Evolutionary conservation across 2,113 vertebrate genomes (phyloP).

Genomic region (Platichthys flesus): DNA sequence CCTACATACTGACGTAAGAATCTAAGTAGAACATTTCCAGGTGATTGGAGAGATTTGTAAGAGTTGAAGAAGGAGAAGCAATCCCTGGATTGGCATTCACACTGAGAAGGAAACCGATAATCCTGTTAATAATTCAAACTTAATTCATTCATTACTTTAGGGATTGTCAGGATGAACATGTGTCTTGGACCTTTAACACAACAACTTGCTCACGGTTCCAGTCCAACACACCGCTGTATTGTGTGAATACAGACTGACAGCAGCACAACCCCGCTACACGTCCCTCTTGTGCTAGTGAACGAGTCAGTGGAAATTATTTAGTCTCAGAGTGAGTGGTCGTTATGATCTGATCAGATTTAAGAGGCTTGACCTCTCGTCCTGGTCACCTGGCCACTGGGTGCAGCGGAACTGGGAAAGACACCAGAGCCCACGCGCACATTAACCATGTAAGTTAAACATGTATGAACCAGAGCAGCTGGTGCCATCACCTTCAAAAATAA

Average conservation of each 20-base stretch:
- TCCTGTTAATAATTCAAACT: no score
- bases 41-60: not conserved
- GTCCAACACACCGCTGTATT: not conserved
- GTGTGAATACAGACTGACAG: not conserved
- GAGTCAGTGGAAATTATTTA: no score
- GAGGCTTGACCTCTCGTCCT: conserved; percentile 18
- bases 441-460: no score
- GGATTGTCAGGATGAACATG: no score
- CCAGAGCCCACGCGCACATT: not conserved
- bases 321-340: no score
- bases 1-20: not conserved
- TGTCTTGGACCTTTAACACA: not conserved
- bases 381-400: not conserved
- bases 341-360: not conserved
- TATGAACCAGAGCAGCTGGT: not conserved
- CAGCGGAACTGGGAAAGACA: not conserved
- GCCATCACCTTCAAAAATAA: not conserved
- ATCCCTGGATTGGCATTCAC: no score
- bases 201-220: not conserved
- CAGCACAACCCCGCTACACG: not conserved
- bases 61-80: not conserved
- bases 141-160: no score
- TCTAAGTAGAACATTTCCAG: no score
- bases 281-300: no score
- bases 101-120: no score